These are phyloP conservation scores for Nephrotoma guestfalica DNA, from an alignment of 2,888 invertebrate species.

Conservation along the genomic window DNA sequence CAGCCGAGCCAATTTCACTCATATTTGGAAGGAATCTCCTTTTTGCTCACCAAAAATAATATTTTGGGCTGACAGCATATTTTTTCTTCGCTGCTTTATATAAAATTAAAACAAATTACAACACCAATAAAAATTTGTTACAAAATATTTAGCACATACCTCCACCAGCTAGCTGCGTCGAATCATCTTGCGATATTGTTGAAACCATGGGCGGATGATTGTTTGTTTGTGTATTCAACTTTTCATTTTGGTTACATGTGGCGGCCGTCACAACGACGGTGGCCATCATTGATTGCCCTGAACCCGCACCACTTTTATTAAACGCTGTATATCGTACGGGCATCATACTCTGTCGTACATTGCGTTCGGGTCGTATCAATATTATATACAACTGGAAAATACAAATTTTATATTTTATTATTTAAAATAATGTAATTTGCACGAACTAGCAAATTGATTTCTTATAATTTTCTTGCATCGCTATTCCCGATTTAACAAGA, in stretches of 20 bases:
- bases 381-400: slow-evolving; percentile 66
- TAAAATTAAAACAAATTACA: background rate
- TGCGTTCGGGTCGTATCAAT: slow-evolving; percentile 73
- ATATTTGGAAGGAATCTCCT: background rate
- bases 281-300: slow-evolving; percentile 51
- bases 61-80: background rate
- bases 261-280: slow-evolving; percentile 50
- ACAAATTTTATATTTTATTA: background rate
- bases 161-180: background rate
- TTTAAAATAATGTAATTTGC: background rate
- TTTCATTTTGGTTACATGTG: slow-evolving; percentile 51
- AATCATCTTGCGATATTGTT: slow-evolving; percentile 5
- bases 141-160: background rate
- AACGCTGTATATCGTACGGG: slow-evolving; percentile 48
- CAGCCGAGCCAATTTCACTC: background rate
- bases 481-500: background rate
- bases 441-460: background rate
- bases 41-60: background rate
- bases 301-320: slow-evolving; percentile 45
- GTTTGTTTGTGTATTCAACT: slow-evolving; percentile 42
- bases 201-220: slow-evolving; percentile 28
- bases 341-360: slow-evolving; percentile 79
- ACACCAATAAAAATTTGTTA: background rate
- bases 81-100: background rate
- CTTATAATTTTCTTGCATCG: background rate